Percentiles rank a stretch among this genome's conserved stretches.
phyloP scores from a whole-genome alignment of 1,140 invertebrate species.

The Pogonognathellus flavescens region DNA sequence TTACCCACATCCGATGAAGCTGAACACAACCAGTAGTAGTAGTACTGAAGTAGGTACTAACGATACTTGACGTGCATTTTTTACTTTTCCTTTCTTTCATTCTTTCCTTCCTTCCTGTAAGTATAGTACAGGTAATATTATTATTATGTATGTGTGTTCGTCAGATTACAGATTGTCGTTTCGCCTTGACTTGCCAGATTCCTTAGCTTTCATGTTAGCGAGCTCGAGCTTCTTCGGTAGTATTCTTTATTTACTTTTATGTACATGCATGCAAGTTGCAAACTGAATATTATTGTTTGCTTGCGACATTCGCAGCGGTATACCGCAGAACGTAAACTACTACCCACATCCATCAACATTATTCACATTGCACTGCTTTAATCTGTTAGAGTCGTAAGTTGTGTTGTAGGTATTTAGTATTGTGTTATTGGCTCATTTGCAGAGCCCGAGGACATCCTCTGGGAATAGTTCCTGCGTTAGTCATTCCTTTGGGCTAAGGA shows the following conservation, averaged over 20 bases:
- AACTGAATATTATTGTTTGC: background rate
- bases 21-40: background rate
- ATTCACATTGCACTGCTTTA: background rate
- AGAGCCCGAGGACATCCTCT: conserved; percentile 26
- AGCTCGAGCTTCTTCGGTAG: background rate
- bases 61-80: conserved; percentile 19
- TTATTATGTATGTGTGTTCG: too few species aligned
- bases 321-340: background rate
- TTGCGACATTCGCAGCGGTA: background rate
- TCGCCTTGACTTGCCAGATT: background rate
- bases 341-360: background rate
- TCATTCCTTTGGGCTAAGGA: conserved; percentile 7
- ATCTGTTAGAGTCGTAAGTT: background rate
- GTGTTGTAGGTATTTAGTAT: background rate
- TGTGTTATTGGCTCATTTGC: conserved; percentile 12
- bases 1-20: conserved; percentile 57
- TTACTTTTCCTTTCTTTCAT: conserved; percentile 49
- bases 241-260: background rate
- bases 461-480: conserved; percentile 38
- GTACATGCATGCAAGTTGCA: background rate
- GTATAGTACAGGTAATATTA: too few species aligned
- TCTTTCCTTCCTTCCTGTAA: conserved; percentile 5
- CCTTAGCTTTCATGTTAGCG: background rate
- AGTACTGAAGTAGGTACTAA: background rate
- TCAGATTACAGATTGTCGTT: too few species aligned